Base-by-base conservation (phyloP, 2,113 vertebrate genomes). In the Helogale parvula region DNA sequence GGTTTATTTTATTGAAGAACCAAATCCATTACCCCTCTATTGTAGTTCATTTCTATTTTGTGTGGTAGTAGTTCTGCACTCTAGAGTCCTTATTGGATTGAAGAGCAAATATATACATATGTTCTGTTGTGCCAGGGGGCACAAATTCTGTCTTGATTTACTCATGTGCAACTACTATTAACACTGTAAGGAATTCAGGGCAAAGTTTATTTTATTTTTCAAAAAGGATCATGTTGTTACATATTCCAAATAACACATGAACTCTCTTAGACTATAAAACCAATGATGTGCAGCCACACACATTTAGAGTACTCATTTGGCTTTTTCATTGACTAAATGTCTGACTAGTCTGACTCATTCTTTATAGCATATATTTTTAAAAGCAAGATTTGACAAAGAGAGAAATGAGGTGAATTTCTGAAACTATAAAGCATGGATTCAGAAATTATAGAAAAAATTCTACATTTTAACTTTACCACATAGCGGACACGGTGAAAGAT, bases 111-210 rank as follows among this genome's bases (percentile, higher is more conserved):
- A 91, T 63, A 97, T 96, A 97, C 97, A 97, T 95, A 97, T 94
- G 97, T 87, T 97, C 13, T 74, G 19, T 86, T 96, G 83, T 96
- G 98, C 98, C 96, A 97, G 96, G 76, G 98, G 97, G 98, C 95
- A 97, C 71, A 96, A 86, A 98, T 97, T 85, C 95, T 93, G 90
- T 94, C 92, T 97, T 96, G 94, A 98, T 97, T 97, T 98, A 96
- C 95, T 97, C 98, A 97, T 97, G 96, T 97, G 97, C 97, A 98
- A 97, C 95, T 97, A 91, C 97, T 97, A 97, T 98, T 97, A 98
- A 96, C 94, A 96, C 66, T 84, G 38, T 93, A 71, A 93, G 92
- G 92, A 97, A 98, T 97, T 95, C 97, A 96, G 96, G 96, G 97
- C 95, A 97, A 96, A 98, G 97, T 98, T 97, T 96, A 97, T 93